These are phyloP conservation scores for Charina bottae DNA, from an alignment of 2,113 vertebrate species.

Conservation along the genomic window DNA sequence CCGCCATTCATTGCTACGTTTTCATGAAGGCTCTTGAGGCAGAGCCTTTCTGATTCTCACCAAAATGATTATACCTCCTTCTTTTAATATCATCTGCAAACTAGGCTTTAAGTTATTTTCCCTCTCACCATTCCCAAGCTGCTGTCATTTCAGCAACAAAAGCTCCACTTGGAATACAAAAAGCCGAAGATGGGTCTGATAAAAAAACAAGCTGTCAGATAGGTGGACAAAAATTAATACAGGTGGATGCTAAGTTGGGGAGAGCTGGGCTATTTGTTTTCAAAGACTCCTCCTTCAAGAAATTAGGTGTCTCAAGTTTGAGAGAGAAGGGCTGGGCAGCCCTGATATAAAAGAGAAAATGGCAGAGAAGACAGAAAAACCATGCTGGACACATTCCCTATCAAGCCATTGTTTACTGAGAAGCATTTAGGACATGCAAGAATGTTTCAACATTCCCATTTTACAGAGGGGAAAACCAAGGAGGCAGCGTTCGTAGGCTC, in stretches of 20 bases:
- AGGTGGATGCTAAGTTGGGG: not conserved
- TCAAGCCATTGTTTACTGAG: not conserved
- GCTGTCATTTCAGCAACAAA: not conserved
- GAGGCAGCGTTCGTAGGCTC: not conserved
- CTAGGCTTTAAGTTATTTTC: not conserved
- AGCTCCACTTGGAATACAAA: not conserved
- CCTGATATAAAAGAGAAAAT: not conserved
- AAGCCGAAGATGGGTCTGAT: not conserved
- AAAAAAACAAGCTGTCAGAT: not conserved
- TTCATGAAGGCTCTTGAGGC: slow-evolving; percentile 10
- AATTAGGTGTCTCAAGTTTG: not conserved
- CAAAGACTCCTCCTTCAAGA: not conserved
- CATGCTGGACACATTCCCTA: not conserved
- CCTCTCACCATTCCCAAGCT: not conserved
- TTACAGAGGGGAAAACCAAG: not conserved
- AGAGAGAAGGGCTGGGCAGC: not conserved
- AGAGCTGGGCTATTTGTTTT: not conserved
- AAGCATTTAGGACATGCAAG: not conserved
- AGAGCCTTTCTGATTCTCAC: slow-evolving; percentile 32
- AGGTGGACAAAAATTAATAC: not conserved
- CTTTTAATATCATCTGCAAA: not conserved
- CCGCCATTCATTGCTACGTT: not conserved
- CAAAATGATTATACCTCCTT: not conserved
- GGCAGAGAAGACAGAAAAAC: not conserved
- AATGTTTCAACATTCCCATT: not conserved